Evolutionary conservation across 2,888 invertebrate species (phyloP).

Genomic region (Papilio protenor): DNA sequence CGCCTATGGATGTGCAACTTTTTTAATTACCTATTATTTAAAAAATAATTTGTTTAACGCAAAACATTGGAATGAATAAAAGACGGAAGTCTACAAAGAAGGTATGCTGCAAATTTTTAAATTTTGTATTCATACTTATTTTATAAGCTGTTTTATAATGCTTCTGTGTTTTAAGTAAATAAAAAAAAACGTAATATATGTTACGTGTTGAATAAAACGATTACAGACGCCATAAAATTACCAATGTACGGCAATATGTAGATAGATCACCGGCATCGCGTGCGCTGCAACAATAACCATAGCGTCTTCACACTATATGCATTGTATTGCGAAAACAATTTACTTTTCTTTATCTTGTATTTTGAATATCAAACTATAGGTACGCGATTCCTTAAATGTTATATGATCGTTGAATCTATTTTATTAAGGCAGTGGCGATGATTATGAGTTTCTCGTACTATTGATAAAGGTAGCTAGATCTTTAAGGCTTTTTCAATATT

Average conservation of each 20-base stretch:
- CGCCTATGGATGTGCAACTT: background rate
- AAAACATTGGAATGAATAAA: background rate
- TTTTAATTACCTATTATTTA: background rate
- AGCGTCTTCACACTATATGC: slow-evolving; percentile 39
- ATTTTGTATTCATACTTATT: too few species aligned
- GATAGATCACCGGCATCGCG: slow-evolving; percentile 42
- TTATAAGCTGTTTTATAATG: background rate
- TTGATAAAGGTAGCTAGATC: background rate
- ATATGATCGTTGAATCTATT: background rate
- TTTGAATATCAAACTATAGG: background rate
- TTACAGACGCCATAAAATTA: slow-evolving; percentile 35
- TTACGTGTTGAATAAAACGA: slow-evolving; percentile 36
- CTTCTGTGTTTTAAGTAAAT: background rate
- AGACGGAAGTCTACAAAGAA: background rate
- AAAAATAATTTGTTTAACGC: background rate
- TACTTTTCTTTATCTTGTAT: slow-evolving; percentile 30
- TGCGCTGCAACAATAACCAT: slow-evolving; percentile 40
- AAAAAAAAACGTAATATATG: background rate
- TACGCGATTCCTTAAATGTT: background rate
- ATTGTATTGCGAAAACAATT: slow-evolving; percentile 44
- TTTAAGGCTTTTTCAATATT: background rate
- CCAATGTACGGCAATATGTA: slow-evolving; percentile 37
- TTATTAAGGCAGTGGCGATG: background rate
- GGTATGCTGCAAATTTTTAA: background rate
- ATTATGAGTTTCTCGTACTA: background rate